Evolutionary conservation across 2,888 invertebrate species (phyloP).

Genomic region (Lasioglossum vierecki): DNA sequence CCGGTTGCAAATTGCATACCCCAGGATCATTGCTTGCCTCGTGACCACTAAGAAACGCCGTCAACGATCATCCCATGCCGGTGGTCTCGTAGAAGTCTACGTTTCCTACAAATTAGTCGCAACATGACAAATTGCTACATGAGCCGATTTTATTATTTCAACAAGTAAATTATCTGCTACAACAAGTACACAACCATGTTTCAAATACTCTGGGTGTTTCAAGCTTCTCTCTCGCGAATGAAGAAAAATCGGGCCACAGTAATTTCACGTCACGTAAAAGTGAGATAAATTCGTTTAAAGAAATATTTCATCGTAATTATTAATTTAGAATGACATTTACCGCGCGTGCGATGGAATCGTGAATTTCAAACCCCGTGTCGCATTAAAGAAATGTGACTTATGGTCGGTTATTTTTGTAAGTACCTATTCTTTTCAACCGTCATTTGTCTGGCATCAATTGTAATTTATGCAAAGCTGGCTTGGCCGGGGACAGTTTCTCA

Average conservation of each 20-base stretch:
- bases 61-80: background rate
- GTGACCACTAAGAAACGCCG: background rate
- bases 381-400: background rate
- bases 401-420: background rate
- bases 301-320: background rate
- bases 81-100: no score
- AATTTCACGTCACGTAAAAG: background rate
- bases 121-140: background rate
- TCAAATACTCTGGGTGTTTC: background rate
- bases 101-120: background rate
- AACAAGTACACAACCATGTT: background rate
- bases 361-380: background rate
- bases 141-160: background rate
- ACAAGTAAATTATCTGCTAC: background rate
- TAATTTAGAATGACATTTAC: background rate
- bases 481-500: background rate
- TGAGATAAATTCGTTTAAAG: background rate
- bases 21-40: conserved; percentile 1
- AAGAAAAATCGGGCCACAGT: background rate
- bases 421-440: background rate
- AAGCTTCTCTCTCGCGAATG: background rate
- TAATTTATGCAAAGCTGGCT: background rate
- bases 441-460: background rate
- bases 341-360: background rate
- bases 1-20: background rate